Conservation (phyloP, 2,888 invertebrate species). For the Dione vanillae region DNA sequence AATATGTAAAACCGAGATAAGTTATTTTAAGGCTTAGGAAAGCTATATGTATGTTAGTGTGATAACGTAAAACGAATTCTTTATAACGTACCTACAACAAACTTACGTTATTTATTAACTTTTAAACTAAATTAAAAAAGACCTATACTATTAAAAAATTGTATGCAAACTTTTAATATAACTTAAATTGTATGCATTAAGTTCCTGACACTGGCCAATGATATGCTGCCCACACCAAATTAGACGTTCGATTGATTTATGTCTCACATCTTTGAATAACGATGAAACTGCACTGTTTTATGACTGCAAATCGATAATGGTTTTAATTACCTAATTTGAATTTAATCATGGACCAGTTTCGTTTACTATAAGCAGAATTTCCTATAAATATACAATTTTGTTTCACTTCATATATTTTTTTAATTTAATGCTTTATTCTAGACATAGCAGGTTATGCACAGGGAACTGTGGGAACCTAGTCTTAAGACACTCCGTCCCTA, state of each 20-base stretch:
- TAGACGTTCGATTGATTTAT: conserved; percentile 64
- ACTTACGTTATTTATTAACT: too few species aligned
- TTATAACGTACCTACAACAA: too few species aligned
- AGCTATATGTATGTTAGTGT: background rate
- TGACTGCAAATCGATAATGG: conserved; percentile 53
- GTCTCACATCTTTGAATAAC: conserved; percentile 42
- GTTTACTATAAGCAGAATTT: too few species aligned
- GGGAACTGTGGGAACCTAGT: too few species aligned
- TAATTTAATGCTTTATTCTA: too few species aligned
- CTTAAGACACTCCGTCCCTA: too few species aligned
- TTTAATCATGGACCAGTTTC: conserved; percentile 50
- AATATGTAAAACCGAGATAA: background rate
- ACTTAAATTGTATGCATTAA: conserved; percentile 45
- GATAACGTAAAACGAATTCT: too few species aligned
- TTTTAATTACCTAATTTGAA: conserved; percentile 65
- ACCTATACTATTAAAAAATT: background rate
- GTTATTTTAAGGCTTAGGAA: background rate
- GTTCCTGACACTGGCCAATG: conserved; percentile 68
- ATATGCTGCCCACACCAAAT: conserved; percentile 68
- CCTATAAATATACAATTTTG: too few species aligned
- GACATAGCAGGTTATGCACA: too few species aligned
- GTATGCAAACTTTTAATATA: conserved; percentile 9
- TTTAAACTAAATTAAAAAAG: too few species aligned
- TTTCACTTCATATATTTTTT: too few species aligned
- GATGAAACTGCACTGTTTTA: conserved; percentile 36